phyloP scores from a whole-genome alignment of 2,888 invertebrate species.

The Drosophila nigricruria region DNA sequence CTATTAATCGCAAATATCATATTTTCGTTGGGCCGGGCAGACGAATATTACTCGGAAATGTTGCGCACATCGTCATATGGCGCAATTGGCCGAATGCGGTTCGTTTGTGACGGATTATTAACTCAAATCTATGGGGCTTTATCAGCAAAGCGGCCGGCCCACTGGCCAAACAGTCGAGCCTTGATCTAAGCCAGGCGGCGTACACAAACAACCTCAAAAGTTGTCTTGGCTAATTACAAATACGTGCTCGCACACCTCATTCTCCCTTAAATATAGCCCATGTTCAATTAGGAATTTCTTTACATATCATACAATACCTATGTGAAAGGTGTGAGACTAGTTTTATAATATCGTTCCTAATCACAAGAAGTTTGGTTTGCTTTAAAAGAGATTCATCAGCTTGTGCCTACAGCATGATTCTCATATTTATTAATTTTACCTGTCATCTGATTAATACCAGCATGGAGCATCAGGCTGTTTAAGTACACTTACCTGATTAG shows the following conservation, averaged over 20 bases:
- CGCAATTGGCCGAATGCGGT: conserved; percentile 71
- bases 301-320: not conserved
- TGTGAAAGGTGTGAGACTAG: not conserved
- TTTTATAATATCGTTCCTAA: not conserved
- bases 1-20: conserved; percentile 48
- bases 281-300: no score
- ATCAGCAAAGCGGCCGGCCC: conserved; percentile 38
- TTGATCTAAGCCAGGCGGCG: conserved; percentile 56
- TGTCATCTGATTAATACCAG: no score
- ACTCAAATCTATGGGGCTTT: conserved; percentile 56
- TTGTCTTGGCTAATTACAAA: conserved; percentile 15
- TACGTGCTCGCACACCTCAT: conserved; percentile 2
- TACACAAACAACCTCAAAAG: conserved; percentile 53
- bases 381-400: not conserved
- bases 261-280: not conserved
- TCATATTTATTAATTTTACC: no score
- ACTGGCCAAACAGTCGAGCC: conserved; percentile 25
- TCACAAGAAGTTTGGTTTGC: not conserved
- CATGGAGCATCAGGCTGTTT: no score
- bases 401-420: no score
- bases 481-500: no score
- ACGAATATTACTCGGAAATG: conserved; percentile 23
- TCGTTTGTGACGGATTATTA: conserved; percentile 59
- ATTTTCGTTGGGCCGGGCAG: not conserved
- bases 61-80: conserved; percentile 51